Percentiles rank a stretch among this genome's conserved stretches.
phyloP scores from a whole-genome alignment of 1,140 invertebrate genomes.

The Gryon sp. region DNA sequence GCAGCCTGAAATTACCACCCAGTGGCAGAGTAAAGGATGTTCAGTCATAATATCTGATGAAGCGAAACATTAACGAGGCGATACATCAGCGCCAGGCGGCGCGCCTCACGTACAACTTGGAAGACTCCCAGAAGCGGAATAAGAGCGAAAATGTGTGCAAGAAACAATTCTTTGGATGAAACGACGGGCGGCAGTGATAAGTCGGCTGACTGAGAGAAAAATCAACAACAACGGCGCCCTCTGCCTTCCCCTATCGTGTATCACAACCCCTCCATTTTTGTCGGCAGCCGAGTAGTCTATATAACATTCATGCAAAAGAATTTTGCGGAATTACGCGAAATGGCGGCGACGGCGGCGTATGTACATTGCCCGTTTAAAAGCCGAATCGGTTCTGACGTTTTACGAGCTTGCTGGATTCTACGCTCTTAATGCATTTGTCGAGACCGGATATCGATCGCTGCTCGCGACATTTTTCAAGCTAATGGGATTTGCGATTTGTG shows the following conservation, averaged over 20 bases:
- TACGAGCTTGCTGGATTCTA: constrained; percentile 39
- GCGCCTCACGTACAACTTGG: constrained; percentile 70
- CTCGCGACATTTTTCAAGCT: constrained; percentile 58
- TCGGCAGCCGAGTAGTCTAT: too few relatives aligned
- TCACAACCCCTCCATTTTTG: too few relatives aligned
- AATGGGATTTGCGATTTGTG: constrained; percentile 56
- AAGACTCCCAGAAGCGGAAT: constrained; percentile 73
- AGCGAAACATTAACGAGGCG: constrained; percentile 78
- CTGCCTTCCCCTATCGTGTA: too few relatives aligned
- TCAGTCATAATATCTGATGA: constrained; percentile 77
- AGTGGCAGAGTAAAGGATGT: constrained; percentile 77
- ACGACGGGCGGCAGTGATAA: constrained; percentile 50
- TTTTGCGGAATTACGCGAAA: constrained; percentile 19
- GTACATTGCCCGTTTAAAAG: constrained; percentile 38
- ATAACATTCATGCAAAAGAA: constrained; percentile 17
- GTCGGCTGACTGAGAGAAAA: constrained; percentile 37
- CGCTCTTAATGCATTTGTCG: constrained; percentile 52
- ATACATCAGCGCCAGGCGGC: constrained; percentile 73
- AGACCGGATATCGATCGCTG: constrained; percentile 54
- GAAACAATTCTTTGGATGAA: constrained; percentile 37
- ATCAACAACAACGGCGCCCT: constrained; percentile 19
- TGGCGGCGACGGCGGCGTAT: constrained; percentile 6
- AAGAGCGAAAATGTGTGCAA: constrained; percentile 39
- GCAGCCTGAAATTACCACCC: constrained; percentile 75
- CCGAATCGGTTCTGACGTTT: constrained; percentile 47